Evolutionary conservation across 2,797 vertebrate species (phyloP), one percentile per base, ranked within the genome.

Genomic region (Anas flavirostris): DNA sequence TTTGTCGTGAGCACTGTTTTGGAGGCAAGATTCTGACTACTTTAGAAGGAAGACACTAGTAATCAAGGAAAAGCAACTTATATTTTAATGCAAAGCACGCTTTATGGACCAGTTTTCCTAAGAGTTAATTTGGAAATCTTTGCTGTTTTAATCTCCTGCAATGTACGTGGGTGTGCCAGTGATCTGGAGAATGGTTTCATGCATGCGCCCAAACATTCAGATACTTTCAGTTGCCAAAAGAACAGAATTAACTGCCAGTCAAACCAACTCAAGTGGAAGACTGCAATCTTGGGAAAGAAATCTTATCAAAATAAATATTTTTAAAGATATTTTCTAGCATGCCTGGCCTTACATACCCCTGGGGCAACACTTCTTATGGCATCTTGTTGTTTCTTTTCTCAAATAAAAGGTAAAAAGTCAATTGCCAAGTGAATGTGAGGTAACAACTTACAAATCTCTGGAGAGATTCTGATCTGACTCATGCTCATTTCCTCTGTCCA

Each of bases 191-290:
- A 60, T 12, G 44, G 74, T 84, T 95, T 86, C 31, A 41, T 58
- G 53, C 64, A 78, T 80, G 33, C 0, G 2, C 11, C 41, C 21
- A 76, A 79, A 81, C 63, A 56, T 73, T 79, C 33, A 48, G 35
- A 55, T 77, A 60, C 28, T 72, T 88, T 28, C 53, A 50, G 16
- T 68, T 86, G 80, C 68, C 78, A 90, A 90, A 82, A 90, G 26
- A 1, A 0, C 50, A 82, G 48, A 90, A 76, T 46, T 79, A 86
- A 88, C 37, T 75, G 64, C 62, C 85, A 93, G 59, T 88, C 74
- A 92, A 67, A 86, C 23, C 46, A 93, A 68, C 28, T 90, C 56
- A 74, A 94, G 63, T 86, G 52, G 56, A 90, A 90, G 83, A 74
- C 29, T 39, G 73, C 28, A 39, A 26, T 53, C 72, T 59, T 68